Evolutionary conservation across 2,797 vertebrate species (phyloP).

Genomic region (Sebastes nivosus): DNA sequence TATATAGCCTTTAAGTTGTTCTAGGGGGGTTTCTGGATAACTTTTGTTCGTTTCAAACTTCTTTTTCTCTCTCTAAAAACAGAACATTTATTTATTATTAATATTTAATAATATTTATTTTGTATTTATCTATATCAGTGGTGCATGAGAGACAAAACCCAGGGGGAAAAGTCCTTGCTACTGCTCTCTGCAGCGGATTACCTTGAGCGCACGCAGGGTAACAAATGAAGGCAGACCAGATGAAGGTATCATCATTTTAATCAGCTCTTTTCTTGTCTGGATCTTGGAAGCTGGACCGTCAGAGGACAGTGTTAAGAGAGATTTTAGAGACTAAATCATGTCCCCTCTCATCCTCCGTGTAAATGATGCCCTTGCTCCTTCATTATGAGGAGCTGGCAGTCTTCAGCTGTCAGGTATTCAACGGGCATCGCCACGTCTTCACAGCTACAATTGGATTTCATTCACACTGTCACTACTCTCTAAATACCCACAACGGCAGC

Average conservation of each 20-base stretch:
- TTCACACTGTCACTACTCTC: slow-evolving; percentile 53
- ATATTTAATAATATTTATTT: too few species aligned
- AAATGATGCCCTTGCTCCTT: too few species aligned
- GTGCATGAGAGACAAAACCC: slow-evolving; percentile 22
- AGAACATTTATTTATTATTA: too few species aligned
- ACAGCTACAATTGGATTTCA: slow-evolving; percentile 51
- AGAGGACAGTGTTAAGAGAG: background rate
- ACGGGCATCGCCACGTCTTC: slow-evolving; percentile 44
- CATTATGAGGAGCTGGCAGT: background rate
- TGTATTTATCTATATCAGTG: too few species aligned
- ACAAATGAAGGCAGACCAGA: slow-evolving; percentile 5
- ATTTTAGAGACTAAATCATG: slow-evolving; percentile 10
- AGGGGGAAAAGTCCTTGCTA: background rate
- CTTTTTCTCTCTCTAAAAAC: too few species aligned
- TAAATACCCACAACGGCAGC: slow-evolving; percentile 43
- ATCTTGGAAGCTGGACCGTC: background rate
- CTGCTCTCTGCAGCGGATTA: background rate
- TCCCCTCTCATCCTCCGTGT: background rate
- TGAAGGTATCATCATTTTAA: background rate
- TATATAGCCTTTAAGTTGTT: background rate
- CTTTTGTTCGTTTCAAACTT: too few species aligned
- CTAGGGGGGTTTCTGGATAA: background rate
- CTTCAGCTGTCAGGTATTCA: slow-evolving; percentile 63
- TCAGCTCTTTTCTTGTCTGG: slow-evolving; percentile 4
- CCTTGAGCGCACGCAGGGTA: background rate